phyloP scores from a whole-genome alignment of 2,797 vertebrate species.

The Etheostoma perlongum region DNA sequence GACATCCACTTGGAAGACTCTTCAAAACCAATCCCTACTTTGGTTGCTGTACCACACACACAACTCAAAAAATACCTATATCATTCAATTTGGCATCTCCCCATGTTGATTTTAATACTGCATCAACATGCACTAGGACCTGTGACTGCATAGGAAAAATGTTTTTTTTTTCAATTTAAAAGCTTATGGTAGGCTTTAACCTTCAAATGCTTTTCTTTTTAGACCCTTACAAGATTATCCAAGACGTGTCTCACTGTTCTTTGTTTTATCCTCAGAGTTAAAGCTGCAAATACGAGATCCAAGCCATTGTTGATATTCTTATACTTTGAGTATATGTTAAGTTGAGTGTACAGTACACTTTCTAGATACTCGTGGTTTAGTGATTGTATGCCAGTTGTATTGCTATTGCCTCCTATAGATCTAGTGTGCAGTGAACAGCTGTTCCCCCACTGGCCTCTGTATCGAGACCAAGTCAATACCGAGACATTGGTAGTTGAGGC shows the following conservation, averaged over 20 bases:
- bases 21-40: too few species aligned
- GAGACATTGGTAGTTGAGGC: too few species aligned
- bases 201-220: too few species aligned
- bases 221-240: too few species aligned
- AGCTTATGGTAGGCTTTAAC: neutral
- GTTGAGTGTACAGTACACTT: neutral
- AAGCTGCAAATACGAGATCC: neutral
- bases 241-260: neutral
- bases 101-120: neutral
- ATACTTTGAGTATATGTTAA: neutral
- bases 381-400: slow-evolving; percentile 3
- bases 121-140: neutral
- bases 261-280: neutral
- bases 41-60: neutral
- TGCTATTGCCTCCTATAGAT: slow-evolving; percentile 15
- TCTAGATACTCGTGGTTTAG: neutral
- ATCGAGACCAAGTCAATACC: too few species aligned
- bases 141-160: neutral
- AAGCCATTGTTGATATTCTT: neutral
- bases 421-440: slow-evolving; percentile 51
- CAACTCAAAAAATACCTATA: too few species aligned
- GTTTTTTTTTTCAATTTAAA: neutral
- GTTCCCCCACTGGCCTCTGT: slow-evolving; percentile 46
- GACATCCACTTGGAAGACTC: too few species aligned
- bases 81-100: neutral